phyloP scores from a whole-genome alignment of 2,113 vertebrate species.

The Paratilapia polleni region DNA sequence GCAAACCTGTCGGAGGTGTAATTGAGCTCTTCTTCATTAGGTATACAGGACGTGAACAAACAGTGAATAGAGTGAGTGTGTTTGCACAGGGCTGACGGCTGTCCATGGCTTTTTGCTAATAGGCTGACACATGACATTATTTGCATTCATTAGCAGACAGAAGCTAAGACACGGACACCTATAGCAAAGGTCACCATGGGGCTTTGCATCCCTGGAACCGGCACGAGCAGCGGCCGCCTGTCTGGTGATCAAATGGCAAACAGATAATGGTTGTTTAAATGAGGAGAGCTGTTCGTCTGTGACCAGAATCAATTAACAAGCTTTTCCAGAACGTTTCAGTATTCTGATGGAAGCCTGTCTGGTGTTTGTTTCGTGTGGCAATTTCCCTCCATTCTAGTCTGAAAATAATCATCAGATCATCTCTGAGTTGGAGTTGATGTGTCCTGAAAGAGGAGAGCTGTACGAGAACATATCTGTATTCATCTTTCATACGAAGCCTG shows the following conservation, averaged over 20 bases:
- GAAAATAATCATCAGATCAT: neutral
- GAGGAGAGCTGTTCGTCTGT: neutral
- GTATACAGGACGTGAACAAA: conserved; percentile 33
- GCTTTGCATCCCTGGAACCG: neutral
- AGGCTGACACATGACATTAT: conserved; percentile 31
- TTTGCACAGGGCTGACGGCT: conserved; percentile 35
- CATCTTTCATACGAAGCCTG: neutral
- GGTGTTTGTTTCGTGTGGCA: neutral
- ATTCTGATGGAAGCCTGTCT: neutral
- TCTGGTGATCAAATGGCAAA: conserved; percentile 20
- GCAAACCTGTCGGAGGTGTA: conserved; percentile 2
- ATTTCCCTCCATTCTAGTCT: neutral
- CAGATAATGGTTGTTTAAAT: conserved; percentile 3
- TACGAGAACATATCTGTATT: neutral
- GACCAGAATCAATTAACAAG: neutral
- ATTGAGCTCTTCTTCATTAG: conserved; percentile 59
- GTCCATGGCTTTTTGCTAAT: conserved; percentile 44
- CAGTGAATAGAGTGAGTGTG: neutral
- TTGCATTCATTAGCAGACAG: conserved; percentile 46
- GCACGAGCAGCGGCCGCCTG: neutral
- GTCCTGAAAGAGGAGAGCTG: neutral
- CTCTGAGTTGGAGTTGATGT: neutral
- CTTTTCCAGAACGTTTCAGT: neutral
- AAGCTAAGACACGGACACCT: neutral
- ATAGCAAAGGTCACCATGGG: neutral